Evolutionary conservation across 1,140 invertebrate genomes (phyloP).

Genomic region (Penaeus indicus): DNA sequence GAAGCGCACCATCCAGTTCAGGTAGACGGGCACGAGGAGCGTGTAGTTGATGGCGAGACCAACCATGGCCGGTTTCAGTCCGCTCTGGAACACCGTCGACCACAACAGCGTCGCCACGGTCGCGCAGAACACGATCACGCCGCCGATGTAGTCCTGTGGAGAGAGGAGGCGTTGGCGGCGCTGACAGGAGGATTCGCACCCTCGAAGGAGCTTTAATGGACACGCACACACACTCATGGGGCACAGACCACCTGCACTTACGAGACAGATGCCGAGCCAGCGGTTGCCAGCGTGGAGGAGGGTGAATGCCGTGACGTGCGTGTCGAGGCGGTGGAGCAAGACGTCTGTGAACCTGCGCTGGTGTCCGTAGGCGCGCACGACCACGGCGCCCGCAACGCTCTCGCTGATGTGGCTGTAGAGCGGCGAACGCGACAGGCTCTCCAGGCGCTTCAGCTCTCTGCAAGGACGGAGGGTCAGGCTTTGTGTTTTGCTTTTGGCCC

Average conservation of each 20-base stretch:
- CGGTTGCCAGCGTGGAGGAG: conserved; percentile 84
- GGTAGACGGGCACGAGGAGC: conserved; percentile 83
- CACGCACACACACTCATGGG: background rate
- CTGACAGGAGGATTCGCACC: background rate
- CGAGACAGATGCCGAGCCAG: conserved; percentile 85
- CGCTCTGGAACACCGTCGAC: conserved; percentile 69
- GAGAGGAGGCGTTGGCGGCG: background rate
- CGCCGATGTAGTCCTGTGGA: conserved; percentile 84
- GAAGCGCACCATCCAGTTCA: conserved; percentile 86
- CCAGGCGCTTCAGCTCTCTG: conserved; percentile 80
- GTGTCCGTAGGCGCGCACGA: conserved; percentile 80
- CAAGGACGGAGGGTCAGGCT: conserved; percentile 1
- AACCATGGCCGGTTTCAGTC: conserved; percentile 73
- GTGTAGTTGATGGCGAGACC: conserved; percentile 85
- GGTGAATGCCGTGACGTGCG: conserved; percentile 82
- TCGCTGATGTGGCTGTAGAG: conserved; percentile 81
- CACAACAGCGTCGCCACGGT: conserved; percentile 75
- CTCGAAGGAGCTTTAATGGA: background rate
- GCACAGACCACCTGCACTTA: conserved; percentile 70
- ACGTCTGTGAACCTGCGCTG: conserved; percentile 77
- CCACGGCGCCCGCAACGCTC: conserved; percentile 78
- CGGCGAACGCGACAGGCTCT: conserved; percentile 78
- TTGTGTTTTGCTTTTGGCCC: background rate
- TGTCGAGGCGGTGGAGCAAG: conserved; percentile 79
- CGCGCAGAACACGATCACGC: conserved; percentile 81